phyloP scores from a whole-genome alignment of 1,140 invertebrate species.

The Lerema accius region DNA sequence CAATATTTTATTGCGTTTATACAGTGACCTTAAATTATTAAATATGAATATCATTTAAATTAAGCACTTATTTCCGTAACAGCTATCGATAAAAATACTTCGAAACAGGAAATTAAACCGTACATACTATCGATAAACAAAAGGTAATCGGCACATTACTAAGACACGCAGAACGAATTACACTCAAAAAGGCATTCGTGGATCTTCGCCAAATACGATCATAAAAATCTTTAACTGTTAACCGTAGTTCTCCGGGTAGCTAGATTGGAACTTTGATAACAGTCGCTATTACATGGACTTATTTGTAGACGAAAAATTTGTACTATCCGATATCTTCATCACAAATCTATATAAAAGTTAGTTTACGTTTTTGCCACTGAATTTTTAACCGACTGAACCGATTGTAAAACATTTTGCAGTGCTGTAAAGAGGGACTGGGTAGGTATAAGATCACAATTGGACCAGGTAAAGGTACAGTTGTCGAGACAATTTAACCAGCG shows the following conservation, averaged over 20 bases:
- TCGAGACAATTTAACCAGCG: too few relatives aligned
- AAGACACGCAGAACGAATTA: constrained; percentile 42
- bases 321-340: too few relatives aligned
- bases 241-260: constrained; percentile 13
- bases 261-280: constrained; percentile 3
- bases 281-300: background rate
- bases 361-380: too few relatives aligned
- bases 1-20: too few relatives aligned
- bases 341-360: too few relatives aligned
- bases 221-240: constrained; percentile 41
- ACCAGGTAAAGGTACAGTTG: too few relatives aligned
- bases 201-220: constrained; percentile 32
- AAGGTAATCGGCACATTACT: constrained; percentile 30
- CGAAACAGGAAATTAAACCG: background rate
- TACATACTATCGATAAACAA: constrained; percentile 29
- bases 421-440: too few relatives aligned
- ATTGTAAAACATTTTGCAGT: too few relatives aligned
- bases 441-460: too few relatives aligned
- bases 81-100: constrained; percentile 26
- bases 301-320: too few relatives aligned
- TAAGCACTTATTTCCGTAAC: background rate
- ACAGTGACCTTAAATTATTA: too few relatives aligned
- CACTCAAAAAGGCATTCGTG: constrained; percentile 40
- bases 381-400: too few relatives aligned
- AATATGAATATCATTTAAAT: background rate